These are phyloP conservation scores for Cyclophora albipunctata DNA, from an alignment of 2,888 invertebrate genomes.

Conservation along the genomic window DNA sequence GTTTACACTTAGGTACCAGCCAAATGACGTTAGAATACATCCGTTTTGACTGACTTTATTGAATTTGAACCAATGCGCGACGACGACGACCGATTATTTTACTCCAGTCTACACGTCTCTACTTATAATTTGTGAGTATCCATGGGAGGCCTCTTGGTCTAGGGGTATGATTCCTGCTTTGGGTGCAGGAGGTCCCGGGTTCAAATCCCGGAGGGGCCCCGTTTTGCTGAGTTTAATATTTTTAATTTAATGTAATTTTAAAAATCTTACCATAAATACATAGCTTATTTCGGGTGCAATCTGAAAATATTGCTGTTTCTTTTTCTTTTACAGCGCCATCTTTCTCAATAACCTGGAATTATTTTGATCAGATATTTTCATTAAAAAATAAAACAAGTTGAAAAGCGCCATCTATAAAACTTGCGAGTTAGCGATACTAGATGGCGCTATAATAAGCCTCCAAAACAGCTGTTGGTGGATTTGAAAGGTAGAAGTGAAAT, in stretches of 20 bases:
- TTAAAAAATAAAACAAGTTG: too few species aligned
- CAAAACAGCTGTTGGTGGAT: conserved; percentile 47
- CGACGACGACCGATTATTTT: too few species aligned
- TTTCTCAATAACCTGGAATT: background rate
- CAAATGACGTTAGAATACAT: too few species aligned
- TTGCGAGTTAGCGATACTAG: conserved; percentile 6
- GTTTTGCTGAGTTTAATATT: conserved; percentile 19
- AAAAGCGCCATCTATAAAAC: too few species aligned
- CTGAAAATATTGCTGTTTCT: background rate
- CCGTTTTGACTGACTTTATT: too few species aligned
- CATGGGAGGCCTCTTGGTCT: conserved; percentile 77
- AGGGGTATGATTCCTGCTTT: conserved; percentile 84
- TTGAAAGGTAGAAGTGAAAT: conserved; percentile 10
- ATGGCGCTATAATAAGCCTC: conserved; percentile 19
- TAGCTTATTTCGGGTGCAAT: background rate
- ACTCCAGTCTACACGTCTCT: too few species aligned
- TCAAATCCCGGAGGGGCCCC: conserved; percentile 83
- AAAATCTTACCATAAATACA: background rate
- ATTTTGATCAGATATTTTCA: too few species aligned
- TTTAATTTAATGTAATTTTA: conserved; percentile 1
- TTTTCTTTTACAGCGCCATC: conserved; percentile 1
- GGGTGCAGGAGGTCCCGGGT: conserved; percentile 84
- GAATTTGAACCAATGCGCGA: too few species aligned
- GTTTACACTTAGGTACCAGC: too few species aligned
- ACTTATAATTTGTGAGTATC: conserved; percentile 2